Evolutionary conservation across 2,113 vertebrate species (phyloP), one percentile per base, ranked within the genome.

Genomic region (Megaceryle torquata): DNA sequence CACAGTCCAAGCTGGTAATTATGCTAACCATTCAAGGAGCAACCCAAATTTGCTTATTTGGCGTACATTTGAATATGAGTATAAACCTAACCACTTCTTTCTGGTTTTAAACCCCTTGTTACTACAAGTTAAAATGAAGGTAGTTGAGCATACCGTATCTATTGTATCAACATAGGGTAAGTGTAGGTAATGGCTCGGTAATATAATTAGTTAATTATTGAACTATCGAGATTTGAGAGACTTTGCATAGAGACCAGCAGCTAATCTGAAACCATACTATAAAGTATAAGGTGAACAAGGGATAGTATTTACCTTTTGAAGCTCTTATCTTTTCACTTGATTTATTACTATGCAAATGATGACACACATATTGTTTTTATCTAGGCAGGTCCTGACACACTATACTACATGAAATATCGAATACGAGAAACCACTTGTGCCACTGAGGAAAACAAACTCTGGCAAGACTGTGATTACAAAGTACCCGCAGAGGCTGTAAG

Each of bases 381-480:
- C 31, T 92, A 99, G 99, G 93, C 89, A 63, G 94, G 95, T 59
- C 89, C 97, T 41, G 96, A 97, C 10, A n/a, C 46, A 46, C 91
- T 97, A 80, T 97, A 98, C 85, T 70, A 96, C 1, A 37, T 99
- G 77, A 93, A 97, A 82, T 99, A 99, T 71, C 92, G 94, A 94
- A 97, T 97, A 95, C 98, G 86, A 85, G 98, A 98, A 95, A 98
- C 98, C 4, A 77, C 97, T 53, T 99, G 99, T 85, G 29, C 91
- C 11, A 28, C 77, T 39, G 96, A 94, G 33, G 97, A 89, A 88
- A 77, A 48, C 61, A 98, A 97, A 96, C 61, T 48, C 15, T 99
- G 99, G 99, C 97, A 98, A 82, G 97, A 99, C 0, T 99, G 99
- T 59, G 79, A 98, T 84, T 99, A 99, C 87, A 95, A 97, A 76